Percentiles rank a stretch among this genome's conserved stretches.
These are phyloP conservation scores for Ploceus nigricollis DNA, from an alignment of 2,113 vertebrate genomes.

Conservation along the genomic window DNA sequence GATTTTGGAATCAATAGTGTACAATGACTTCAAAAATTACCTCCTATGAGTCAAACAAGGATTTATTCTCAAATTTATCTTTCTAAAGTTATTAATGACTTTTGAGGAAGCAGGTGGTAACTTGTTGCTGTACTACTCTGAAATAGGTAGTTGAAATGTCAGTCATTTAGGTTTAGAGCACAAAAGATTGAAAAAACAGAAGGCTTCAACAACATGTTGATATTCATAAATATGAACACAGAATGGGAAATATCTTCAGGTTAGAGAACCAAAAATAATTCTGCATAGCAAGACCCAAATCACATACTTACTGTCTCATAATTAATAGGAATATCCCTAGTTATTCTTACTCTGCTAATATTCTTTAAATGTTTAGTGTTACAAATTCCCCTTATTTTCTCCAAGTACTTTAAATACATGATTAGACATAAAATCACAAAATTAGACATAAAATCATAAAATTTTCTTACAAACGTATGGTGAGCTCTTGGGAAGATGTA, in stretches of 20 bases:
- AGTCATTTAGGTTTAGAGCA: neutral
- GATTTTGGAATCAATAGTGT: neutral
- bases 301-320: neutral
- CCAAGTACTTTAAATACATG: neutral
- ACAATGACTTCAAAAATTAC: neutral
- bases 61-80: neutral
- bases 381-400: neutral
- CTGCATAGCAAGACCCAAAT: neutral
- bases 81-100: neutral
- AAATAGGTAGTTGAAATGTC: neutral
- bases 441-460: accelerated
- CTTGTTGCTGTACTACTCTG: neutral
- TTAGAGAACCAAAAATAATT: neutral
- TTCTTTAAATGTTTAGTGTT: neutral
- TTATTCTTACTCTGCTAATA: neutral
- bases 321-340: neutral
- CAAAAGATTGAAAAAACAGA: neutral
- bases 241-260: neutral
- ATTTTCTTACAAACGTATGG: neutral
- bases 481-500: neutral
- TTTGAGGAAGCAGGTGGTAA: neutral
- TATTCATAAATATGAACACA: neutral
- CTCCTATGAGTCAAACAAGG: neutral
- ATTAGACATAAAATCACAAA: accelerated
- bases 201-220: neutral